phyloP scores from a whole-genome alignment of 1,140 invertebrate species.

The Oryctes rhinoceros region DNA sequence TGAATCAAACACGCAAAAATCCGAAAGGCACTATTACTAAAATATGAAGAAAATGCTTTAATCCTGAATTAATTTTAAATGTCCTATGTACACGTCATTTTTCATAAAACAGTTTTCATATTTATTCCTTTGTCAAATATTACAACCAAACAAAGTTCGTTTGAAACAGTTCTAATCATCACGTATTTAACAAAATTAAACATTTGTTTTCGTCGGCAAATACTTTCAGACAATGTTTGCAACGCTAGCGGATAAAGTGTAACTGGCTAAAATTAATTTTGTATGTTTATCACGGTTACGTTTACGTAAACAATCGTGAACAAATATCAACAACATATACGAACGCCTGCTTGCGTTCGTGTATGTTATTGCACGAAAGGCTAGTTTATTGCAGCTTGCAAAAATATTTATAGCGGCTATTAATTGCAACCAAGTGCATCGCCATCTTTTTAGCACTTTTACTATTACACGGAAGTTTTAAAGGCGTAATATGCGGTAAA shows the following conservation, averaged over 20 bases:
- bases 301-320: constrained; percentile 2
- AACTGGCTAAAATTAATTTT: constrained; percentile 12
- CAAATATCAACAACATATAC: not conserved
- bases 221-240: not conserved
- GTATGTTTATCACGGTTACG: not conserved
- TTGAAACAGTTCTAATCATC: not conserved
- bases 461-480: too few species aligned
- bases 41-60: too few species aligned
- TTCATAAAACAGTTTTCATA: not conserved
- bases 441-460: too few species aligned
- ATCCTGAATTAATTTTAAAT: too few species aligned
- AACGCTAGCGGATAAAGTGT: not conserved
- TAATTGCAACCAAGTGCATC: too few species aligned
- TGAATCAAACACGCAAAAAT: too few species aligned
- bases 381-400: constrained; percentile 1
- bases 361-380: not conserved
- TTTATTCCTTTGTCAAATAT: not conserved
- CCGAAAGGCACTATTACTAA: too few species aligned
- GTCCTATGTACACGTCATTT: not conserved
- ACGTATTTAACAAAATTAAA: constrained; percentile 3
- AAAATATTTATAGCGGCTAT: not conserved
- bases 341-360: not conserved
- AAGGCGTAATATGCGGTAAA: too few species aligned
- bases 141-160: not conserved
- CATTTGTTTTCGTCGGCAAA: not conserved